Conservation (phyloP, 2,888 invertebrate species). For the Koerneria pararmatus region DNA sequence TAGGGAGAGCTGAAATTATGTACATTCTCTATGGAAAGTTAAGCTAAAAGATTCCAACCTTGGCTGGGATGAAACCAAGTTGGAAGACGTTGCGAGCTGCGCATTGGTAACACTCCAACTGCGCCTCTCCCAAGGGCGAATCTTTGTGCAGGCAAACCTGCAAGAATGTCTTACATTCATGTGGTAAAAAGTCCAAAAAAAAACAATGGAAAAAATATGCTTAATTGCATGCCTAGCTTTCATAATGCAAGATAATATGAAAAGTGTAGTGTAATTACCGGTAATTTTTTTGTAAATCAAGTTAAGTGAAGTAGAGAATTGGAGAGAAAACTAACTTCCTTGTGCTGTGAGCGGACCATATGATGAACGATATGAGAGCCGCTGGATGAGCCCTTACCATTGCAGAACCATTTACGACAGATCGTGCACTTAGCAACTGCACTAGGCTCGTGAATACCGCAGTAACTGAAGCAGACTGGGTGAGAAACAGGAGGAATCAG, state of each 20-base stretch:
- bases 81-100: slow-evolving; percentile 96
- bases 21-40: too few species aligned
- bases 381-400: slow-evolving; percentile 71
- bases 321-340: slow-evolving; percentile 73
- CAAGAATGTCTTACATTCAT: not conserved
- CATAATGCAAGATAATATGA: too few species aligned
- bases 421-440: slow-evolving; percentile 97
- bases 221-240: too few species aligned
- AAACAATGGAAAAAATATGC: not conserved
- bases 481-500: slow-evolving; percentile 62
- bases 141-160: slow-evolving; percentile 75
- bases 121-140: slow-evolving; percentile 93
- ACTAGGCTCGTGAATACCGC: slow-evolving; percentile 93
- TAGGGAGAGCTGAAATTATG: not conserved
- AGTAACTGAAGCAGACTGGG: slow-evolving; percentile 72
- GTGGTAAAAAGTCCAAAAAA: not conserved
- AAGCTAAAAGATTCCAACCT: slow-evolving; percentile 69
- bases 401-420: slow-evolving; percentile 99
- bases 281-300: not conserved
- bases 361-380: slow-evolving; percentile 94
- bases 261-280: slow-evolving; percentile 2
- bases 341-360: slow-evolving; percentile 95
- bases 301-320: not conserved
- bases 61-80: slow-evolving; percentile 96
- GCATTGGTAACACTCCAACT: slow-evolving; percentile 96